Conservation (phyloP, 2,888 invertebrate species). For the Cheiracanthium punctorium region DNA sequence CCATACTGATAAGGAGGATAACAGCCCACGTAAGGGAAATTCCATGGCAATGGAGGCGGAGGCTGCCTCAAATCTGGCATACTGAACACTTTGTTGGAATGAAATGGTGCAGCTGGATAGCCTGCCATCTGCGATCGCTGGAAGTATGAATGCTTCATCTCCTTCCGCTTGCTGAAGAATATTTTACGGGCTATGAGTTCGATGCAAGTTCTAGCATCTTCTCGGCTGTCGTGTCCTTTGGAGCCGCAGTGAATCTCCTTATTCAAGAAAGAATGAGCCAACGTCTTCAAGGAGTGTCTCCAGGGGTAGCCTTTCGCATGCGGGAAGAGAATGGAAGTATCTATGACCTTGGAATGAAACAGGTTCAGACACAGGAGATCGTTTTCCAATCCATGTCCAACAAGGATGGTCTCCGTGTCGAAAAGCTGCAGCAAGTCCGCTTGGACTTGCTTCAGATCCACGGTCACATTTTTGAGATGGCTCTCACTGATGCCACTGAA, state of each 20-base stretch:
- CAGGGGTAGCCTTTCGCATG: slow-evolving; percentile 72
- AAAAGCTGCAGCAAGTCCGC: slow-evolving; percentile 77
- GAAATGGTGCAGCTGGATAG: too few species aligned
- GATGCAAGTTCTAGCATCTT: slow-evolving; percentile 76
- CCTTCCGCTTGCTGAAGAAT: neutral
- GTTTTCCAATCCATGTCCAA: slow-evolving; percentile 78
- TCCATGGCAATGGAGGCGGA: too few species aligned
- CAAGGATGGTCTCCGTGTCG: slow-evolving; percentile 81
- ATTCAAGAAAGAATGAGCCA: neutral
- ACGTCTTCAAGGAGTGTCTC: neutral
- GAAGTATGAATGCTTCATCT: too few species aligned
- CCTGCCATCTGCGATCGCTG: too few species aligned
- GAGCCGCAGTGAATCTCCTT: neutral
- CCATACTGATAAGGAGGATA: too few species aligned
- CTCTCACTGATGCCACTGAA: slow-evolving; percentile 77
- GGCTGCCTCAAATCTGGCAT: too few species aligned
- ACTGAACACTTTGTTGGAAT: too few species aligned
- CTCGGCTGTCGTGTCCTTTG: slow-evolving; percentile 15
- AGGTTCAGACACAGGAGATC: slow-evolving; percentile 77
- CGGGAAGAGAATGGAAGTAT: slow-evolving; percentile 78
- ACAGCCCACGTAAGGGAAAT: too few species aligned
- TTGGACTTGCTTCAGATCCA: slow-evolving; percentile 72
- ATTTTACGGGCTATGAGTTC: slow-evolving; percentile 75
- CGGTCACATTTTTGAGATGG: slow-evolving; percentile 75
- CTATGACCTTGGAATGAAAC: slow-evolving; percentile 74